Percentiles rank a stretch among this genome's conserved stretches.
Conservation (phyloP, 2,797 vertebrate species). For the Pseudocheirus occidentalis region DNA sequence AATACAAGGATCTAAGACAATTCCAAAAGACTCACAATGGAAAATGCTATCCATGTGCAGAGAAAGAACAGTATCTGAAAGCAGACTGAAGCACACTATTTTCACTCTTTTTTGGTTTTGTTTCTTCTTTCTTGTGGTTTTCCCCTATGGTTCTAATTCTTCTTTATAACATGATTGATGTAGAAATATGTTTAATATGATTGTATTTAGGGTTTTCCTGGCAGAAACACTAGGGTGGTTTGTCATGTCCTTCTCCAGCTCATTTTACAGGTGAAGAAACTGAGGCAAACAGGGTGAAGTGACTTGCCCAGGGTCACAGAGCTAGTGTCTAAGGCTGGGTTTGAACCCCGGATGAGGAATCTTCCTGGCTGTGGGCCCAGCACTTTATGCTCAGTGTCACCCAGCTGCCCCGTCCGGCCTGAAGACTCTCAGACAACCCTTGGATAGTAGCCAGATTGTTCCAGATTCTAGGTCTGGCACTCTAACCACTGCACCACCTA, state of each 20-base stretch:
- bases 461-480: not conserved
- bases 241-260: not conserved
- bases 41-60: too few species aligned
- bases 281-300: not conserved
- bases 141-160: too few species aligned
- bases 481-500: not conserved
- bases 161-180: too few species aligned
- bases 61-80: too few species aligned
- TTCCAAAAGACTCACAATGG: too few species aligned
- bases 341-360: not conserved
- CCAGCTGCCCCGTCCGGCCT: too few species aligned
- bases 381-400: not conserved
- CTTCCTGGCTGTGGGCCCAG: not conserved
- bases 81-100: too few species aligned
- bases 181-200: too few species aligned
- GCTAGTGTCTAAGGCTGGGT: too few species aligned
- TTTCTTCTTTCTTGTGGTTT: too few species aligned
- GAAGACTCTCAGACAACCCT: not conserved
- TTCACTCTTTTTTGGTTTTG: too few species aligned
- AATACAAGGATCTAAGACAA: too few species aligned
- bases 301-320: not conserved
- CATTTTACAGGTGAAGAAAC: not conserved
- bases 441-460: not conserved
- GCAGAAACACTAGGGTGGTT: not conserved
- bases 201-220: not conserved